Evolutionary conservation across 64 coral and sea anemone genomes (phyloP).

Genomic region (Montipora foliosa): DNA sequence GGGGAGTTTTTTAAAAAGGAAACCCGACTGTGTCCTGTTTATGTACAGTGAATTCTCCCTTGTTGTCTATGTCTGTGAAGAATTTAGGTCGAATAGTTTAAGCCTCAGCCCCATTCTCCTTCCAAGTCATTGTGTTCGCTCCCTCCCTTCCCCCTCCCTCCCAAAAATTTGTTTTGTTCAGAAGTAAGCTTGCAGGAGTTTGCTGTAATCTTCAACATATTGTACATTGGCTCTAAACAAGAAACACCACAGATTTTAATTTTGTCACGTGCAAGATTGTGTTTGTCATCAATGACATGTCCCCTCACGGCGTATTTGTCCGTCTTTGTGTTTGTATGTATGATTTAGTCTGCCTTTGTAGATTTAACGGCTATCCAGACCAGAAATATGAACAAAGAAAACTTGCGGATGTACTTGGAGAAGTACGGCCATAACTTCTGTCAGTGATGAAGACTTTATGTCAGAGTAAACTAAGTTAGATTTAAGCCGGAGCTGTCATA

Average conservation of each 20-base stretch:
- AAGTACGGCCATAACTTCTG: conserved; percentile 40
- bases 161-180: conserved; percentile 71
- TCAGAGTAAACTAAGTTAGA: conserved; percentile 88
- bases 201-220: conserved; percentile 72
- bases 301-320: conserved; percentile 22
- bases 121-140: neutral
- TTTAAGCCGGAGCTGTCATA: conserved; percentile 91
- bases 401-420: conserved; percentile 18
- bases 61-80: neutral
- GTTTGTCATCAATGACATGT: conserved; percentile 58
- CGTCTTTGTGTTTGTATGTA: conserved; percentile 22
- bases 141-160: conserved; percentile 16
- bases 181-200: conserved; percentile 65
- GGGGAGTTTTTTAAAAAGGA: conserved; percentile 58
- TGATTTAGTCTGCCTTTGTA: conserved; percentile 62
- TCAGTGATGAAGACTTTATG: conserved; percentile 71
- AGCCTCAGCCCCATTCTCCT: conserved; percentile 34
- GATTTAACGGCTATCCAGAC: conserved; percentile 40
- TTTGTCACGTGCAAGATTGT: conserved; percentile 75
- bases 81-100: conserved; percentile 44
- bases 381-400: conserved; percentile 39
- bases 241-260: conserved; percentile 81
- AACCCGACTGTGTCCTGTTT: conserved; percentile 28
- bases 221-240: conserved; percentile 74
- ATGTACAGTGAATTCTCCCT: conserved; percentile 32